phyloP scores from a whole-genome alignment of 1,140 invertebrate genomes.

The Drosophila nannoptera region DNA sequence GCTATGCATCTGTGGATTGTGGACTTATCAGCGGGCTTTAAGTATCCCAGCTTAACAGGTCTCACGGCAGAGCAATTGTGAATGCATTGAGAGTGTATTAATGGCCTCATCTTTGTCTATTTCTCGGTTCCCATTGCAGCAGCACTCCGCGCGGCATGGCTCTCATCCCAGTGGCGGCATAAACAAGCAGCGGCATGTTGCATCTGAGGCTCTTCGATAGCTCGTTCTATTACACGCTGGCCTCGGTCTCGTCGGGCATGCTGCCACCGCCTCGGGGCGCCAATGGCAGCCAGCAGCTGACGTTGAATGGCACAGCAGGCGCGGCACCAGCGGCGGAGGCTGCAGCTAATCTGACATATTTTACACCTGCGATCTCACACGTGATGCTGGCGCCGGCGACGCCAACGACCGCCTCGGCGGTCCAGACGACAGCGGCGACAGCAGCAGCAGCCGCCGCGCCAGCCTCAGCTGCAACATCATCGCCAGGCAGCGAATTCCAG shows the following conservation, averaged over 20 bases:
- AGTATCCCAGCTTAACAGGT: constrained; percentile 17
- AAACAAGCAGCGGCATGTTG: constrained; percentile 44
- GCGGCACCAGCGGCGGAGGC: constrained; percentile 21
- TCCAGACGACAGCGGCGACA: constrained; percentile 56
- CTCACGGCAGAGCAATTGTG: constrained; percentile 12
- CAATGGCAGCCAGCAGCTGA: constrained; percentile 43
- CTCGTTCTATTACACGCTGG: constrained; percentile 54
- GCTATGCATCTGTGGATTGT: constrained; percentile 65
- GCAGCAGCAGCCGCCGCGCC: constrained; percentile 14
- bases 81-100: neutral
- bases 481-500: constrained; percentile 50
- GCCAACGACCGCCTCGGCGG: constrained; percentile 30
- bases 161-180: constrained; percentile 6
- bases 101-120: neutral
- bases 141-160: constrained; percentile 10
- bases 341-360: constrained; percentile 68
- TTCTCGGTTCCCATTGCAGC: constrained; percentile 23
- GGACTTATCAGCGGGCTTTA: constrained; percentile 51
- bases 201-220: constrained; percentile 69
- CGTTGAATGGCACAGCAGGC: constrained; percentile 21
- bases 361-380: constrained; percentile 72
- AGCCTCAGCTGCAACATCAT: constrained; percentile 14
- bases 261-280: constrained; percentile 13
- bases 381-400: constrained; percentile 64
- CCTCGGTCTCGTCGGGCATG: constrained; percentile 42